Percentiles rank a stretch among this genome's conserved stretches.
These are phyloP conservation scores for Rhyacophila evoluta DNA, from an alignment of 2,888 invertebrate species.

Conservation along the genomic window DNA sequence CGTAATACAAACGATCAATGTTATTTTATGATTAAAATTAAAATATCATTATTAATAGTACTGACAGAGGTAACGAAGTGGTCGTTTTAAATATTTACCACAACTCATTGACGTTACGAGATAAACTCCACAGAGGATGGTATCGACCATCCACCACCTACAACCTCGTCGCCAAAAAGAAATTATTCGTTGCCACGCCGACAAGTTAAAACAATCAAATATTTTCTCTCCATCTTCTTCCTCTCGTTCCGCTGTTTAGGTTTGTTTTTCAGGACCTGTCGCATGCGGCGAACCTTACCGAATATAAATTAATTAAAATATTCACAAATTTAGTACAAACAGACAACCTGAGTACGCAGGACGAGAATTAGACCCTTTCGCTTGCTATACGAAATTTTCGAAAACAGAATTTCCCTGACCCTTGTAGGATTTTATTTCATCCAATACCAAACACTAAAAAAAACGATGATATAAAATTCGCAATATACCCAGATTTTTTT, in stretches of 20 bases:
- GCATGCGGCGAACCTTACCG: not conserved
- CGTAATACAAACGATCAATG: no score
- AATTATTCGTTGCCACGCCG: not conserved
- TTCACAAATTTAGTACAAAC: constrained; percentile 9
- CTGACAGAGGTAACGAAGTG: no score
- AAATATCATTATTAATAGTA: no score
- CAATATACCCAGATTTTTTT: no score
- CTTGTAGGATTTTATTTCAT: not conserved
- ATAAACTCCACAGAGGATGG: not conserved
- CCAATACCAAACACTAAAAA: no score
- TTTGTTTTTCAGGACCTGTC: not conserved
- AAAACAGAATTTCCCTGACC: not conserved
- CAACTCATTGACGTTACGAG: not conserved
- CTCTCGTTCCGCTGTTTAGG: not conserved
- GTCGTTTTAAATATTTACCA: not conserved
- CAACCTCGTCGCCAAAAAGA: not conserved
- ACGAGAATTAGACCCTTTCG: not conserved
- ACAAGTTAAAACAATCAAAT: constrained; percentile 14
- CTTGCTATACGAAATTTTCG: not conserved
- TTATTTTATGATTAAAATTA: no score
- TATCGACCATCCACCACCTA: not conserved
- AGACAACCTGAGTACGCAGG: not conserved
- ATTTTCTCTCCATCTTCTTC: not conserved
- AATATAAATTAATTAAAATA: constrained; percentile 19
- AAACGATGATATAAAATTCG: no score